Percentiles rank a stretch among this genome's conserved stretches.
Evolutionary conservation across 2,797 vertebrate species (phyloP).

Genomic region (Antrozous pallidus): DNA sequence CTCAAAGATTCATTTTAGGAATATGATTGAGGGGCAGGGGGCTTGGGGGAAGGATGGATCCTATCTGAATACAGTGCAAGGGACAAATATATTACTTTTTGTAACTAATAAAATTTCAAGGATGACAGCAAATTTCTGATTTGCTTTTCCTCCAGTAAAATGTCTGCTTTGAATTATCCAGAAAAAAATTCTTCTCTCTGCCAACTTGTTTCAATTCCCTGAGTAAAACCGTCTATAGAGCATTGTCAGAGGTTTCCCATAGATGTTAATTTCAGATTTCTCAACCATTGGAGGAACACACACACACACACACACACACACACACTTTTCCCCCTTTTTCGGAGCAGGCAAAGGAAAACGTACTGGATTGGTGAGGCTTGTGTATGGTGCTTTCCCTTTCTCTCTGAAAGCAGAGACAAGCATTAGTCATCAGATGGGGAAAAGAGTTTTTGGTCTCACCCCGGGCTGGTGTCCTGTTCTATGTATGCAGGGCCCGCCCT

Average conservation of each 20-base stretch:
- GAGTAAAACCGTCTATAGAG: slow-evolving; percentile 47
- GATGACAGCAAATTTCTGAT: slow-evolving; percentile 73
- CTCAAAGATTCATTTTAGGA: slow-evolving; percentile 3
- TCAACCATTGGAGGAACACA: not conserved
- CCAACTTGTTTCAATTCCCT: slow-evolving; percentile 72
- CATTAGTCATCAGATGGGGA: slow-evolving; percentile 35
- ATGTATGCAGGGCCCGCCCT: slow-evolving; percentile 44
- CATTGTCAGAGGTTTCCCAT: slow-evolving; percentile 44
- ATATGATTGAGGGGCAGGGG: not conserved
- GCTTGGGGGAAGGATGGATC: not conserved
- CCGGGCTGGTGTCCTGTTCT: not conserved
- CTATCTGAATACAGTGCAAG: slow-evolving; percentile 54
- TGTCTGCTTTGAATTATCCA: slow-evolving; percentile 75
- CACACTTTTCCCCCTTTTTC: not conserved
- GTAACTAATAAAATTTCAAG: slow-evolving; percentile 72
- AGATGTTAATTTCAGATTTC: slow-evolving; percentile 47
- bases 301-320: not conserved
- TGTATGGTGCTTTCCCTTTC: not conserved
- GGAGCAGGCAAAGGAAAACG: slow-evolving; percentile 9
- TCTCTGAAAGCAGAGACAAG: slow-evolving; percentile 32
- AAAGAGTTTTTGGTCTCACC: not conserved
- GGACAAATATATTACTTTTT: slow-evolving; percentile 66
- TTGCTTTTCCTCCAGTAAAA: slow-evolving; percentile 65
- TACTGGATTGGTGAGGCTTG: not conserved
- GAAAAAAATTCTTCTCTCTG: slow-evolving; percentile 69